Base-by-base conservation (phyloP, 2,797 vertebrate genomes). In the Moxostoma hubbsi region DNA sequence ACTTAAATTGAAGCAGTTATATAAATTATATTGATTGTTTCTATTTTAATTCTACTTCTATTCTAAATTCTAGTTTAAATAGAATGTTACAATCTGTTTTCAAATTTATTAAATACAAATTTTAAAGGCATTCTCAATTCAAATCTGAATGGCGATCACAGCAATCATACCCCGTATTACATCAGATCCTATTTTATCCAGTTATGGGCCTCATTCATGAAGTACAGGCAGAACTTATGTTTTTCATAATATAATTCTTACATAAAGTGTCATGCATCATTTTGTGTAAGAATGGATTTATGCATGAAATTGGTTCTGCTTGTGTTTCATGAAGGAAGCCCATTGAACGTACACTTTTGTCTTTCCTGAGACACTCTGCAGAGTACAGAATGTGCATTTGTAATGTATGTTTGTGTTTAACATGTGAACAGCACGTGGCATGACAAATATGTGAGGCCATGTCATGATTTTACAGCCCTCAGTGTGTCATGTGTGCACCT, bases 241-340 rank as follows among this genome's bases (percentile, higher is more conserved):
- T 4, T 0, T 64, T 47, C 9, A 8, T 64, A 45, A 45, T 45
- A 15, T 36, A 36, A 36, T 36, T 36, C 2, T 36, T 36, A 36
- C 36, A 36, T 36, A 36, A 36, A 36, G 36, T 36, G 3, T 36
- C 2, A 36, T 36, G 36, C 36, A 36, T 36, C 36, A 43, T 6
- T 62, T 62, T 62, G 43, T 1, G 4, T 63, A 13, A 64, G 62
- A 46, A 64, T 15, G 43, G 62, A 46, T 64, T 47, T 9, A 15
- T 64, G 62, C 46, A 47, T n/a, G 13, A 64, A n/a, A 64, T 64
- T 64, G 13, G 43, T 64, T 64, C 62, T 64, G 62, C 62, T 64
- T 13, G 5, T 64, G 43, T 64, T 64, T 47, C 62, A n/a, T 11
- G 45, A 64, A 64, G n/a, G 46, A 64, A 64, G 7, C 13, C 43